A percentile compares a stretch with the other conserved stretches of the same genome.
Evolutionary conservation across 2,797 vertebrate genomes (phyloP).

Genomic region (Amblyopsis hoosieri): DNA sequence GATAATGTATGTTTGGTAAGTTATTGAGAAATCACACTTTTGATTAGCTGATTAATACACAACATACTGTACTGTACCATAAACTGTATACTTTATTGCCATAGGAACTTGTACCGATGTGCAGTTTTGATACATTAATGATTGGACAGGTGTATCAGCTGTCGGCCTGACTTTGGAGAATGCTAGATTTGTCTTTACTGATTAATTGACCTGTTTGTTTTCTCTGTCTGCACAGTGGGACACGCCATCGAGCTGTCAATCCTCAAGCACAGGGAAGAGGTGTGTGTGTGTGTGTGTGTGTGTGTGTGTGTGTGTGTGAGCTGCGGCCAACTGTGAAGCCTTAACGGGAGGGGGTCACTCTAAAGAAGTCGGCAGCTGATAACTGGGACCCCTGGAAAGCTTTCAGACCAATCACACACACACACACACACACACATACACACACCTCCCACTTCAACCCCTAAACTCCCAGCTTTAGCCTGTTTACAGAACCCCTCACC

Average conservation of each 20-base stretch:
- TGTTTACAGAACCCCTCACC: constrained; percentile 41
- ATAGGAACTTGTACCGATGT: background rate
- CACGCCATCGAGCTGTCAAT: constrained; percentile 5
- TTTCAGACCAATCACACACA: constrained; percentile 19
- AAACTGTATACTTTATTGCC: background rate
- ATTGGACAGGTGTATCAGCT: background rate
- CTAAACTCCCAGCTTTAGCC: constrained; percentile 39
- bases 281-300: constrained; percentile 3
- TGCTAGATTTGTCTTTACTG: constrained; percentile 18
- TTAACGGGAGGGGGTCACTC: constrained; percentile 1
- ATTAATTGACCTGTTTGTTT: constrained; percentile 28
- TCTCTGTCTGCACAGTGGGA: constrained; percentile 18
- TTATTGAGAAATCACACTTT: constrained; percentile 21
- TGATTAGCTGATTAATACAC: too few species aligned
- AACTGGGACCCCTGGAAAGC: constrained; percentile 36
- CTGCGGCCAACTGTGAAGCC: constrained; percentile 1
- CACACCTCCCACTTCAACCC: too few species aligned
- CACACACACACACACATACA: background rate
- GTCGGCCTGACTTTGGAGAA: background rate
- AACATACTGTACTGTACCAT: too few species aligned
- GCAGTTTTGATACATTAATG: constrained; percentile 8
- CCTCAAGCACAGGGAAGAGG: background rate
- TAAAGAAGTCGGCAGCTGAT: constrained; percentile 62
- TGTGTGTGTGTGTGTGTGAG: constrained; percentile 15
- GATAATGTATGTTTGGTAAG: constrained; percentile 7